Evolutionary conservation across 2,888 invertebrate genomes (phyloP).

Genomic region (Unio delphinus): DNA sequence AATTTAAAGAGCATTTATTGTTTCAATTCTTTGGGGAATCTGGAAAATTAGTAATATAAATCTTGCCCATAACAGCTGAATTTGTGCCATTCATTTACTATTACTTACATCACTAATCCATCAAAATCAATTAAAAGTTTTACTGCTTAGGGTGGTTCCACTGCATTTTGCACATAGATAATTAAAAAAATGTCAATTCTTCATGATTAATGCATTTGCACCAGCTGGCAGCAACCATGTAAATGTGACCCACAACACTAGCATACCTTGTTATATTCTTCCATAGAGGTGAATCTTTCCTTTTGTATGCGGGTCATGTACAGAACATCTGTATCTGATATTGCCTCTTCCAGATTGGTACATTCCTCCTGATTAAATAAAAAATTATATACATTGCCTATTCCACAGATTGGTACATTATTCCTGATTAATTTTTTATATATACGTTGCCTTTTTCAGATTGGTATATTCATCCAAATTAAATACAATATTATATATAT

Average conservation of each 20-base stretch:
- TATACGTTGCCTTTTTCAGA: background rate
- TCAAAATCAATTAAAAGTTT: too few relatives aligned
- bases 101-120: too few relatives aligned
- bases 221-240: background rate
- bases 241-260: background rate
- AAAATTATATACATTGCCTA: background rate
- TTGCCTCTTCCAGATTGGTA: conserved; percentile 82
- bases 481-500: background rate
- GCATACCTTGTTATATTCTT: conserved; percentile 85
- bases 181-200: too few relatives aligned
- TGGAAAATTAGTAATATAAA: too few relatives aligned
- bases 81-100: too few relatives aligned
- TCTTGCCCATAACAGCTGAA: too few relatives aligned
- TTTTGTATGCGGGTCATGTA: conserved; percentile 99
- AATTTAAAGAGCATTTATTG: too few relatives aligned
- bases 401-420: background rate
- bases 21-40: too few relatives aligned
- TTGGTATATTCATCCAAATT: background rate
- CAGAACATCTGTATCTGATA: conserved; percentile 94
- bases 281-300: conserved; percentile 87
- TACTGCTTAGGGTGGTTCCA: too few relatives aligned
- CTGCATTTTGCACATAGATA: too few relatives aligned
- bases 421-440: background rate
- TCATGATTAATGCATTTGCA: too few relatives aligned
- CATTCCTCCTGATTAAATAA: conserved; percentile 62